These are phyloP conservation scores for Pongo pygmaeus DNA, from an alignment of 2,113 vertebrate species.

Conservation along the genomic window DNA sequence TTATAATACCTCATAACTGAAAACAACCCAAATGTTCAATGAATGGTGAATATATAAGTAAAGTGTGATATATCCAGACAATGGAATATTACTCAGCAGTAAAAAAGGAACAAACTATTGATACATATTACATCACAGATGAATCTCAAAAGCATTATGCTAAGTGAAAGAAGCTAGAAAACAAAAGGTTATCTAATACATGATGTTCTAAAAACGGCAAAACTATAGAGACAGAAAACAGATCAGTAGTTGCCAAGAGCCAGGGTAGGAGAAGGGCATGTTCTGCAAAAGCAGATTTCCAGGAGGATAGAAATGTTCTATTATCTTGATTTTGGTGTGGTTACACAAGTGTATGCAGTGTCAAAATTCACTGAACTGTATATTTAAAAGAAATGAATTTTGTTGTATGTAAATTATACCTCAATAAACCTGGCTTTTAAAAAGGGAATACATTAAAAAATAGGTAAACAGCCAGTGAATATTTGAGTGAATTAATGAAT, in stretches of 20 bases:
- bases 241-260: conserved; percentile 10
- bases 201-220: conserved; percentile 24
- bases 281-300: background rate
- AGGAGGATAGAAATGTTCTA: background rate
- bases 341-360: background rate
- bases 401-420: background rate
- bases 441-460: background rate
- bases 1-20: conserved; percentile 63
- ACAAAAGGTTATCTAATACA: background rate
- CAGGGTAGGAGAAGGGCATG: background rate
- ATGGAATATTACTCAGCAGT: background rate
- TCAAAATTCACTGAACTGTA: background rate
- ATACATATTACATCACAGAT: background rate
- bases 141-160: background rate
- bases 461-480: background rate
- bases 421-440: conserved; percentile 13
- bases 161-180: background rate
- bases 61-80: conserved; percentile 34
- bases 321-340: background rate
- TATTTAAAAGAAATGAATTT: background rate
- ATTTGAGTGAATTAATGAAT: conserved; percentile 28
- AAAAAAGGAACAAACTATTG: background rate
- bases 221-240: background rate
- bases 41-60: conserved; percentile 51
- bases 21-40: conserved; percentile 60